Evolutionary conservation across 2,797 vertebrate genomes (phyloP), one percentile per base, ranked within the genome.

Genomic region (Myripristis murdjan): DNA sequence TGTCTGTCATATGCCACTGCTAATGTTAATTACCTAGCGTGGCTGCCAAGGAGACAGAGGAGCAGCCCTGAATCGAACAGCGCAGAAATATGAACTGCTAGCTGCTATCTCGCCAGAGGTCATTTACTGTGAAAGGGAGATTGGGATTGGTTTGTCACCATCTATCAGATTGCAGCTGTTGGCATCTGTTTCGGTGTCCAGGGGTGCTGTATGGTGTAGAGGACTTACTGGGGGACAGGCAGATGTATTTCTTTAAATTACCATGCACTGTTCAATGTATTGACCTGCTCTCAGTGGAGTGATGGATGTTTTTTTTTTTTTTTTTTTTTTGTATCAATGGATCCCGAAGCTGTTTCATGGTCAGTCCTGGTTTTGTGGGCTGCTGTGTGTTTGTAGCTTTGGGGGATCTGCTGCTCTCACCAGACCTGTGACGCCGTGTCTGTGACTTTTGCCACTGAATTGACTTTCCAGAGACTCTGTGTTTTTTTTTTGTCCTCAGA

Each of bases 401-500:
- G n/a, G 28, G 41, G 23, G 26, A 48, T 22, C 9, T 46, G 48
- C 48, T 16, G 15, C 51, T 73, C n/a, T 11, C 12, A 35, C 49
- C 5, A 59, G 55, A 46, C 37, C 1, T 14, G n/a, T 35, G 49
- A 14, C 47, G 24, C 51, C 48, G 20, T 20, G 20, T 12, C 10
- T 9, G 4, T 33, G 31, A 20, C 56, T 24, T 64, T 37, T 48
- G 15, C 26, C 2, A 23, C 55, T 83, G 64, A 81, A 81, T 54
- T 28, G 60, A 69, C 59, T 68, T 87, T 85, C 75, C 72, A 86
- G 89, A 88, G 86, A 74, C 58, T 46, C 56, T 55, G 22, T 49
- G 49, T 35, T 46, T 74, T 81, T 83, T 85, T 87, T n/a, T n/a
- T n/a, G 84, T 87, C 44, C 72, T 73, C 49, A 54, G 86, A 88